Base-by-base conservation (phyloP, 2,797 vertebrate species). In the Ataeniobius toweri region DNA sequence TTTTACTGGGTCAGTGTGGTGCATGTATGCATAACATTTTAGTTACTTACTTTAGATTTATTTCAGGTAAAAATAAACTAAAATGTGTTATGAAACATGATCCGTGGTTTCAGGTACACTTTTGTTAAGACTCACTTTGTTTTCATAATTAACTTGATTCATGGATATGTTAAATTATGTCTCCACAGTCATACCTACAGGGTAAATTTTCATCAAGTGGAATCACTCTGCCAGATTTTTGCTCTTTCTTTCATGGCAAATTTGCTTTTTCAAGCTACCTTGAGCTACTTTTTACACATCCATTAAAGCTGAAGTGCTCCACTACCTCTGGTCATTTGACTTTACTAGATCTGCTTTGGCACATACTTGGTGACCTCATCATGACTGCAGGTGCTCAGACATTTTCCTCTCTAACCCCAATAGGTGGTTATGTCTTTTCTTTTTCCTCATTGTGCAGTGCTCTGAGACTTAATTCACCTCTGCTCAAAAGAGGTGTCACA, bases 301-400 rank as follows among this genome's bases (percentile, higher is more conserved):
- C 77, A 89, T 91, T 92, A 91, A 78, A 85, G 84, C 75, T 76
- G 50, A 55, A 86, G 81, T 67, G 76, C 65, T 79, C 79, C 79
- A 79, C 73, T 85, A 26, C 83, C 78, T 74, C 16, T 6, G 31
- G 69, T 74, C 81, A 80, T 89, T 82, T 86, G 80, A 91, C 80
- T 89, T 79, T 87, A 77, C 81, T 87, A 84, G 82, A 90, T 93
- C 89, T 85, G 80, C 80, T 89, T 90, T 84, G 84, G 85, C 87
- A 86, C 88, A 80, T 81, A 85, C 88, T 90, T 82, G 74, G 83
- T 92, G 89, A 93, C 89, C 89, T 89, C 88, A 82, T 92, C 84
- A 78, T 75, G 86, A 79, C 85, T 16, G 14, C 83, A 83, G 86
- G 85, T 56, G 2, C 69, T 85, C 78, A 82, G 73, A 88, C 72